Conservation (phyloP, 2,888 invertebrate genomes). For the Trissoscelio sp. region DNA sequence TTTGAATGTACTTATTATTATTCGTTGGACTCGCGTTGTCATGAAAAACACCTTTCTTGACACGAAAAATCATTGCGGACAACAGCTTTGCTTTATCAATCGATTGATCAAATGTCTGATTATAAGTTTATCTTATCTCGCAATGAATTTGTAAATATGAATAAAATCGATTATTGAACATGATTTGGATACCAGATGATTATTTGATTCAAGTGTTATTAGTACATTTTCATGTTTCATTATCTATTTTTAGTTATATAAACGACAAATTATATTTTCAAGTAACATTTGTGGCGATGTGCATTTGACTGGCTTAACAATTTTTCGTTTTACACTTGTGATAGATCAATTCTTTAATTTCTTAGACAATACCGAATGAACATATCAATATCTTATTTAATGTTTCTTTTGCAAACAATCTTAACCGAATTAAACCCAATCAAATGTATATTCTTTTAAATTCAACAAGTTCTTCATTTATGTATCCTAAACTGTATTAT, state of each 20-base stretch:
- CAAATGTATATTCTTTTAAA: not conserved
- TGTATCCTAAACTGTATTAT: not conserved
- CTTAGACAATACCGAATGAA: not conserved
- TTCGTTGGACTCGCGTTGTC: constrained; percentile 31
- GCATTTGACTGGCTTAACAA: not conserved
- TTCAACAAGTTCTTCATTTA: not conserved
- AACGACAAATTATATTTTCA: not conserved
- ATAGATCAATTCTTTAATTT: not conserved
- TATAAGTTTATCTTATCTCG: constrained; percentile 32
- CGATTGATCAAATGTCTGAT: constrained; percentile 33
- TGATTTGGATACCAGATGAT: not conserved
- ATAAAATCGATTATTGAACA: constrained; percentile 36
- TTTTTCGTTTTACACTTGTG: not conserved
- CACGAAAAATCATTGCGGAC: constrained; percentile 59
- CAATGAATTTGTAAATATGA: constrained; percentile 43
- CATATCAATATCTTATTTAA: constrained; percentile 14
- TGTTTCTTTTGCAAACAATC: not conserved
- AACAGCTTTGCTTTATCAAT: constrained; percentile 38
- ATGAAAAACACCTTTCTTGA: constrained; percentile 69
- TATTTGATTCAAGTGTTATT: not conserved
- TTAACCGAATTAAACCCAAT: not conserved
- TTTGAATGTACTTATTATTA: constrained; percentile 60
- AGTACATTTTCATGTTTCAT: not conserved
- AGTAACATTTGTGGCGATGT: not conserved
- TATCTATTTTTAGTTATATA: too few relatives aligned